Evolutionary conservation across 1,140 invertebrate genomes (phyloP).

Genomic region (Drosophila orena): DNA sequence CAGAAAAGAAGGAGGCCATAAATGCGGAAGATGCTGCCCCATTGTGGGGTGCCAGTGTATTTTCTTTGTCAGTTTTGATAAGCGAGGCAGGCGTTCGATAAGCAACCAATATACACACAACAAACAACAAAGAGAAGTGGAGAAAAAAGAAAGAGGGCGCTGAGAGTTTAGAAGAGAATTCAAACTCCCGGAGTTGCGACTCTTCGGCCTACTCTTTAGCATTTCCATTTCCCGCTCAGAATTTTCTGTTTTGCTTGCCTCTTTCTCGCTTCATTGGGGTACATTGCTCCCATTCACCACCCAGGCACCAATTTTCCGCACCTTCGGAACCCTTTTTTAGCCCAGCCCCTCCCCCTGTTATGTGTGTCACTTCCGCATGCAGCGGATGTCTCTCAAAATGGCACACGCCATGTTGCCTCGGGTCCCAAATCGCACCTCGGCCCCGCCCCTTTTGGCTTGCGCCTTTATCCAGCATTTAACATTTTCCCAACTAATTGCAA

Average conservation of each 20-base stretch:
- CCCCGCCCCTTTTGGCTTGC: slow-evolving; percentile 7
- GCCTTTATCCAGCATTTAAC: slow-evolving; percentile 27
- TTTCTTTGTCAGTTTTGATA: slow-evolving; percentile 50
- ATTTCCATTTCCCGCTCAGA: not conserved
- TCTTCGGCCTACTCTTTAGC: slow-evolving; percentile 12
- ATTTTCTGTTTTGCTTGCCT: slow-evolving; percentile 75
- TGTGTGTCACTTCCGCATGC: slow-evolving; percentile 48
- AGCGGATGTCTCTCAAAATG: slow-evolving; percentile 44
- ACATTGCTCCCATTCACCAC: slow-evolving; percentile 75
- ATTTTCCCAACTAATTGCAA: slow-evolving; percentile 39
- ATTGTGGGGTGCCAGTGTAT: slow-evolving; percentile 17
- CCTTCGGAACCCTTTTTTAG: slow-evolving; percentile 7
- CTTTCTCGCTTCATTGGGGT: slow-evolving; percentile 66
- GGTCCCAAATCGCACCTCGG: slow-evolving; percentile 30
- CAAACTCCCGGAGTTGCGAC: slow-evolving; percentile 16
- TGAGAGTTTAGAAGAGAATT: slow-evolving; percentile 19
- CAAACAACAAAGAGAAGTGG: slow-evolving; percentile 35
- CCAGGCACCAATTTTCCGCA: slow-evolving; percentile 47
- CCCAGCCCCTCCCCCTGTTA: not conserved
- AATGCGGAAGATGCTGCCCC: slow-evolving; percentile 13
- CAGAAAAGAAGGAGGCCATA: not conserved
- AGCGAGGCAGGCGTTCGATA: slow-evolving; percentile 60
- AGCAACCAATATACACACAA: slow-evolving; percentile 56
- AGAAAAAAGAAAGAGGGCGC: not conserved
- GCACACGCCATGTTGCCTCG: slow-evolving; percentile 28